These are phyloP conservation scores for Brassicogethes aeneus DNA, from an alignment of 2,888 invertebrate genomes.

Conservation along the genomic window DNA sequence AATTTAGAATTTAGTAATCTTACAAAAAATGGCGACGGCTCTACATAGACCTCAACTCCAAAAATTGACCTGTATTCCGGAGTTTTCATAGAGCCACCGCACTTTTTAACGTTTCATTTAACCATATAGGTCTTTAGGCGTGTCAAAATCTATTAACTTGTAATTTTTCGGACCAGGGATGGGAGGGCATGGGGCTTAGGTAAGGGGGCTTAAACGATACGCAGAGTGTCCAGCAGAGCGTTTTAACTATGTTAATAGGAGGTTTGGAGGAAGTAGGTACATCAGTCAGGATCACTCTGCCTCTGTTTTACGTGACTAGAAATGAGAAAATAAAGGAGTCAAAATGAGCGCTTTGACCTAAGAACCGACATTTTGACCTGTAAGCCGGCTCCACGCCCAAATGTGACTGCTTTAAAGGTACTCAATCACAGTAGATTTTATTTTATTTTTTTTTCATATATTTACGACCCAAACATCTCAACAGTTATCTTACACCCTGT, in stretches of 20 bases:
- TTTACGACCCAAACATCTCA: not conserved
- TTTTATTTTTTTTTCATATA: conserved; percentile 3
- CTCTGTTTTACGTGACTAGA: conserved; percentile 35
- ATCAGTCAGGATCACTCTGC: conserved; percentile 39
- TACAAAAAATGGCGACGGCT: no score
- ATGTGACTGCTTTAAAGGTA: conserved; percentile 33
- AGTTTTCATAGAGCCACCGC: no score
- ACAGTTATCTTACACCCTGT: conserved; percentile 1
- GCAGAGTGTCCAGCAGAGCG: conserved; percentile 35
- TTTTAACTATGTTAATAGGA: conserved; percentile 29
- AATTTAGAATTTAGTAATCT: no score
- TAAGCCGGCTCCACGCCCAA: conserved; percentile 23
- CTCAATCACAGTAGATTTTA: conserved; percentile 37
- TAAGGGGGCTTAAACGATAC: conserved; percentile 17
- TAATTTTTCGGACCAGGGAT: no score
- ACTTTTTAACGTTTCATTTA: no score
- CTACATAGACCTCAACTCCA: no score
- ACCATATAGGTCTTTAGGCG: no score
- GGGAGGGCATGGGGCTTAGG: conserved; percentile 8
- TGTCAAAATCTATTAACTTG: conserved; percentile 20
- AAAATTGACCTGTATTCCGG: no score
- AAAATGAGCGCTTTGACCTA: conserved; percentile 2
- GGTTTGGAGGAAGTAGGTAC: conserved; percentile 37
- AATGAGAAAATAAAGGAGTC: conserved; percentile 32
- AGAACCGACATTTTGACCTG: conserved; percentile 24